phyloP scores from a whole-genome alignment of 2,888 invertebrate species.

The Lepeophtheirus nordmannii region DNA sequence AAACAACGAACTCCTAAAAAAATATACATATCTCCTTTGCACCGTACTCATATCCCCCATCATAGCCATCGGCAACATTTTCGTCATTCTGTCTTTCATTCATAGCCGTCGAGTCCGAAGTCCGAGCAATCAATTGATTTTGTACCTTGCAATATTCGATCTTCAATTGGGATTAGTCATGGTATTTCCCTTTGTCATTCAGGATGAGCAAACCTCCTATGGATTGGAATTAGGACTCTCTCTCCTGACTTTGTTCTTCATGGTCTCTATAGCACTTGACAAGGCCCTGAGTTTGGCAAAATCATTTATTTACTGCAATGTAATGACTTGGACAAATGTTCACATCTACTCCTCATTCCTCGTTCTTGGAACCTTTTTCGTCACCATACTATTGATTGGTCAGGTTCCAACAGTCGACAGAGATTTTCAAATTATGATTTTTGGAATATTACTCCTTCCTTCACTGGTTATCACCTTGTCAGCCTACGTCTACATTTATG shows the following conservation, averaged over 20 bases:
- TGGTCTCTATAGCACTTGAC: slow-evolving; percentile 14
- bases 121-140: slow-evolving; percentile 16
- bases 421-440: background rate
- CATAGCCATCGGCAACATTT: slow-evolving; percentile 2
- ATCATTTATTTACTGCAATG: slow-evolving; percentile 3
- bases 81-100: slow-evolving; percentile 15
- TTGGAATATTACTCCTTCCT: background rate
- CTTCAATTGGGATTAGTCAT: background rate
- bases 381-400: background rate
- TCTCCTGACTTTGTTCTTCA: slow-evolving; percentile 1
- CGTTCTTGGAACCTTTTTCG: background rate
- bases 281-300: slow-evolving; percentile 3
- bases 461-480: background rate
- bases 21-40: too few relatives aligned
- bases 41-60: background rate
- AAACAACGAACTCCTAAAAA: too few relatives aligned
- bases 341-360: background rate
- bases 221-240: background rate
- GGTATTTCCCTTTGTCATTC: background rate
- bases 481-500: slow-evolving; percentile 15
- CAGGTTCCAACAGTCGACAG: background rate
- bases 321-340: slow-evolving; percentile 11
- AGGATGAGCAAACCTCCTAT: background rate
- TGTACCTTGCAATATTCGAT: slow-evolving; percentile 7
- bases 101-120: slow-evolving; percentile 8